Evolutionary conservation across 2,797 vertebrate genomes (phyloP), one percentile per base, ranked within the genome.

Genomic region (Pangasius djambal): DNA sequence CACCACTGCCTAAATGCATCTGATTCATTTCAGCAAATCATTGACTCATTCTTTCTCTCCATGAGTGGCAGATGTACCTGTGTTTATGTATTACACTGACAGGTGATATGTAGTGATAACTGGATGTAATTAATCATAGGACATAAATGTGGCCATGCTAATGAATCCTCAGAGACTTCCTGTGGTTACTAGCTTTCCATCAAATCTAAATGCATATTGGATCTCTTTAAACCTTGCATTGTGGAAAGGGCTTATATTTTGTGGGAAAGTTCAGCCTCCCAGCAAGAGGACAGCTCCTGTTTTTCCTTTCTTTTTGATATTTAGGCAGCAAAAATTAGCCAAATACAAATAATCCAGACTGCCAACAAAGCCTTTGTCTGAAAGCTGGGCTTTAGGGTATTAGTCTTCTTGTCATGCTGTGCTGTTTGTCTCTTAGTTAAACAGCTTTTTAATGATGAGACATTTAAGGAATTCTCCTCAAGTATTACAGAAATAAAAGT

Each of bases 191-290:
- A 93, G 9, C 65, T 95, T 93, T 94, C 88, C 93, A 95, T 93
- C 72, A 63, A 91, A 92, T 92, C 92, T 92, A 90, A 93, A 92
- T 93, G 92, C 89, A 48, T 48, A 2, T 88, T 65, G 25, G 65
- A 83, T 16, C 15, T 8, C 20, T 52, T 77, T 57, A 75, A 70
- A 88, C 52, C 13, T 77, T 22, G 16, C 15, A 48, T 34, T n/a
- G 52, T 57, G 40, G 18, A 6, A 22, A 63, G 94, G 85, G 93
- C 93, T 92, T 61, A 59, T 82, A 44, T 91, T 93, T 93, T 94
- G 95, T 94, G 94, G 95, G 95, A 94, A 96, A 94, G 92, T 95
- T 93, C 94, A 91, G 91, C 92, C 94, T 94, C 94, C 92, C 94
- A 93, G 92, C 93, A 90, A 28, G 89, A 89, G 87, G 63, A 91